Evolutionary conservation across 2,113 vertebrate genomes (phyloP), one percentile per base, ranked within the genome.

Genomic region (Emydocephalus ijimae): DNA sequence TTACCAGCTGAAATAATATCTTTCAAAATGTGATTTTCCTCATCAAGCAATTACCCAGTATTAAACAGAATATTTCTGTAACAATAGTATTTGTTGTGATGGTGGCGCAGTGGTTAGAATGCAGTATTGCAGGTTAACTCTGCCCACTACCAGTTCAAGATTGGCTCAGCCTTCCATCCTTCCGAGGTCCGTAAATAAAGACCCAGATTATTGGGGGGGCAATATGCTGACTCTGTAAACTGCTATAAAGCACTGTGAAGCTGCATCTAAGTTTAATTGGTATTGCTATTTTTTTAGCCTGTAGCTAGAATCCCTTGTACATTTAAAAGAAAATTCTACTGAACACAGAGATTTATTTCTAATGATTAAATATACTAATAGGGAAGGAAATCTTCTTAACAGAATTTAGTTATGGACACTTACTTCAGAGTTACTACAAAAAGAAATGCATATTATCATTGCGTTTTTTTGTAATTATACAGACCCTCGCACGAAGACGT

Each of bases 401-500:
- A 89, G 48, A 52, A 87, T 23, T 0, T 29, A 18, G 14, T 23
- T 59, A 9, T 59, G 39, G 7, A 34, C 10, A 52, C 43, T 87
- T 43, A 12, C 2, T 45, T 54, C 52, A 43, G 6, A 21, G 3
- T 50, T 54, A 90, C 4, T 56, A 52, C 74, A 29, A 24, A 91
- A 18, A 56, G 52, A 12, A 87, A 34, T 48, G 91, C 29, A 85
- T 45, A n/a, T 5, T 93, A 90, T 59, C 56, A 61, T 34, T 90
- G 55, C 57, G 39, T 92, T 54, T 50, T 93, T 29, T 89, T 94
- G 2, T 85, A 91, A 88, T 34, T 92, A 11, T 90, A 23, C 90
- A 98, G 98, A 96, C 97, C 15, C 87, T 90, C 45, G 94, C 95
- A 21, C 94, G 94, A 89, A 93, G 88, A 59, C 95, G 96, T 89